These are phyloP conservation scores for Xylota segnis DNA, from an alignment of 2,888 invertebrate species.

Conservation along the genomic window DNA sequence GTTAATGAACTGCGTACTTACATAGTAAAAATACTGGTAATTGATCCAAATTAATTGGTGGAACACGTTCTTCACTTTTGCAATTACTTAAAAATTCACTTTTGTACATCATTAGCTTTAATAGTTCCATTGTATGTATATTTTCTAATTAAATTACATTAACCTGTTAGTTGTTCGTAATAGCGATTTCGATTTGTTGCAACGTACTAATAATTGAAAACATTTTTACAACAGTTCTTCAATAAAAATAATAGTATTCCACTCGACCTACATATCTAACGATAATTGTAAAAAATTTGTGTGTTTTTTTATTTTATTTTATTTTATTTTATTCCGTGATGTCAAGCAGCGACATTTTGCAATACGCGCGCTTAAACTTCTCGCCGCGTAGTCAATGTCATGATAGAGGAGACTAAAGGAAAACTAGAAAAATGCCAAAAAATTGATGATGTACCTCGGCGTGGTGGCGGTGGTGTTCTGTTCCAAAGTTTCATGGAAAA, in stretches of 20 bases:
- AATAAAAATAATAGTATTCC: constrained; percentile 7
- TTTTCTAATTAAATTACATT: constrained; percentile 4
- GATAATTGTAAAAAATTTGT: constrained; percentile 17
- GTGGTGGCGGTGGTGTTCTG: constrained; percentile 22
- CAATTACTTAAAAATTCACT: constrained; percentile 84
- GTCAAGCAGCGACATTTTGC: constrained; percentile 46
- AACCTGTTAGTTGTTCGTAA: constrained; percentile 17
- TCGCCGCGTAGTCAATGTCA: constrained; percentile 66
- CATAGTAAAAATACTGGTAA: constrained; percentile 90
- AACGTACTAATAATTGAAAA: background rate
- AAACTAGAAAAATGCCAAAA: constrained; percentile 64
- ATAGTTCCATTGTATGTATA: constrained; percentile 83
- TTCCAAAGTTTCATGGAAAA: constrained; percentile 54
- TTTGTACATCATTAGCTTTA: constrained; percentile 85
- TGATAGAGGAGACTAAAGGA: constrained; percentile 70
- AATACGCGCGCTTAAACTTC: constrained; percentile 46
- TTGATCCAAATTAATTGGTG: constrained; percentile 90
- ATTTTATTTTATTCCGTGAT: constrained; percentile 26
- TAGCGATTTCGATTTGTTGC: constrained; percentile 5
- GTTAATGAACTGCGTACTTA: constrained; percentile 85
- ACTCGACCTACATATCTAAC: constrained; percentile 7
- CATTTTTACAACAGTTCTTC: background rate
- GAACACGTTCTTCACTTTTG: constrained; percentile 87
- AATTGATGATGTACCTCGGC: constrained; percentile 48
- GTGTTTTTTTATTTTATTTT: background rate